phyloP scores from a whole-genome alignment of 2,888 invertebrate genomes.

The Drosophila monieri region DNA sequence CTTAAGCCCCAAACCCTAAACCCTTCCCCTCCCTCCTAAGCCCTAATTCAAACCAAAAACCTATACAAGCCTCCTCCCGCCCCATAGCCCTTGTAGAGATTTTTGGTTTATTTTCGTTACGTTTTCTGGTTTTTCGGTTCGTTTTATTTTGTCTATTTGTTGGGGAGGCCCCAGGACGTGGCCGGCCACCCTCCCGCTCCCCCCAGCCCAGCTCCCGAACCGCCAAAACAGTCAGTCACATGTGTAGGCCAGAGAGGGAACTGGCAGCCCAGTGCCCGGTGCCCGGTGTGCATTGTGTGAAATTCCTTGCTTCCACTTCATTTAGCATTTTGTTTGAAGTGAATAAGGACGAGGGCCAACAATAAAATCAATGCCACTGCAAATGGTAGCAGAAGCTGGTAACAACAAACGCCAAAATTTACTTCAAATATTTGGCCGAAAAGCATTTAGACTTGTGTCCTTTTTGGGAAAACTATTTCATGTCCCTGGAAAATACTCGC shows the following conservation, averaged over 20 bases:
- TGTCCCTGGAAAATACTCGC: background rate
- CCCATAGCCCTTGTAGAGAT: conserved; percentile 1
- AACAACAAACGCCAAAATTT: conserved; percentile 48
- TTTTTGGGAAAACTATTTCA: background rate
- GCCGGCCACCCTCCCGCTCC: too few species aligned
- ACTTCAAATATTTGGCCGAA: conserved; percentile 13
- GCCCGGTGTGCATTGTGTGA: conserved; percentile 68
- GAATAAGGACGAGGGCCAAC: conserved; percentile 26
- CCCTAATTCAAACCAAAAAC: conserved; percentile 10
- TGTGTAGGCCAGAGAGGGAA: conserved; percentile 2
- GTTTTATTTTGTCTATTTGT: conserved; percentile 54
- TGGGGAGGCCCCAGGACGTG: conserved; percentile 35
- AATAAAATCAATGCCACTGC: conserved; percentile 6
- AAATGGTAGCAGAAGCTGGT: background rate
- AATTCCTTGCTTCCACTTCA: conserved; percentile 77
- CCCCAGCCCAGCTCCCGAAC: background rate
- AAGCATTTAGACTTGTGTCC: conserved; percentile 12
- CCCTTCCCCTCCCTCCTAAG: background rate
- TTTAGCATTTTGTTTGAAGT: conserved; percentile 64
- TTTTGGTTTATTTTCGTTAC: conserved; percentile 36
- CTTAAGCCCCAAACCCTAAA: background rate
- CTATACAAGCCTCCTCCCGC: background rate
- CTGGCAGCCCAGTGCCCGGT: too few species aligned
- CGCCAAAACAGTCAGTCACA: conserved; percentile 34
- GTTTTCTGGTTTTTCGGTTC: conserved; percentile 43